Percentiles rank a stretch among this genome's conserved stretches.
phyloP scores from a whole-genome alignment of 2,797 vertebrate genomes.

The Pseudotriccus pelzelni region DNA sequence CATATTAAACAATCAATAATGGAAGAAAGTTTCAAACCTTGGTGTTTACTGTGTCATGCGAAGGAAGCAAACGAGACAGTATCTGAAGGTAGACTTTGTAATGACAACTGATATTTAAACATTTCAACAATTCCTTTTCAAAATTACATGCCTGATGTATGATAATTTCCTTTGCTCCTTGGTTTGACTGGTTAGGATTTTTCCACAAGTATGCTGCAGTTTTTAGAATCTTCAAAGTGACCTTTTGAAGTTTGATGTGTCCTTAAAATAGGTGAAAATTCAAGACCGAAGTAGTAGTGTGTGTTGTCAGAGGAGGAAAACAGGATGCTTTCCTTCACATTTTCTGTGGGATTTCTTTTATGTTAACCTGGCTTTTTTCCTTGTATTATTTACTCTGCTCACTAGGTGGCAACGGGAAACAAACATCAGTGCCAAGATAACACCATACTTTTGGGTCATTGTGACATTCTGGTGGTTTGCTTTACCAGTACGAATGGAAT shows the following conservation, averaged over 20 bases:
- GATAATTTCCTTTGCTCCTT: not conserved
- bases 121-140: not conserved
- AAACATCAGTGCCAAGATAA: not conserved
- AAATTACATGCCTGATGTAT: not conserved
- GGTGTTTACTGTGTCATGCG: not conserved
- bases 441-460: not conserved
- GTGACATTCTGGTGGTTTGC: not conserved
- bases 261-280: not conserved
- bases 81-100: not conserved
- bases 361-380: not conserved
- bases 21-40: not conserved
- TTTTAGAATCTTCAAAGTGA: not conserved
- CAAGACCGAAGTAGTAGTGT: not conserved
- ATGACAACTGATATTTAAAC: not conserved
- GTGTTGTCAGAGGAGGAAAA: not conserved
- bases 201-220: not conserved
- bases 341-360: not conserved
- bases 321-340: rapidly evolving
- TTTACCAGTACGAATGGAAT: not conserved
- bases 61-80: not conserved
- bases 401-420: slow-evolving; percentile 15
- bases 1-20: not conserved
- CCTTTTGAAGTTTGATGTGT: not conserved
- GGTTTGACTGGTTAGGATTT: not conserved
- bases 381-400: not conserved